phyloP scores from a whole-genome alignment of 2,797 vertebrate species.

The Acipenser ruthenus region DNA sequence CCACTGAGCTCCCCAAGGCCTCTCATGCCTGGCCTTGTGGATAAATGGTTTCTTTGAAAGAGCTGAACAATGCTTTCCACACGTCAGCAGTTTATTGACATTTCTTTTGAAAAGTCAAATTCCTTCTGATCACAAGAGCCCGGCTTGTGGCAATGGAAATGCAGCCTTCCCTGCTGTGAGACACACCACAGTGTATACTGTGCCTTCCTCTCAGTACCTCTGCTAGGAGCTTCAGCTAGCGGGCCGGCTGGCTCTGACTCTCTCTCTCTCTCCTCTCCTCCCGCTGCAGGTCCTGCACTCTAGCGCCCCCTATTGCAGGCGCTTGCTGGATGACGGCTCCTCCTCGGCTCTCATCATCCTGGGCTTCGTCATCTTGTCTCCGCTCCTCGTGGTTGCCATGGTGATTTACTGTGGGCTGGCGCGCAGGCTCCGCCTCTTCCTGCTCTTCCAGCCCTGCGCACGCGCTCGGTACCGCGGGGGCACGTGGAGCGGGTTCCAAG shows the following conservation, averaged over 20 bases:
- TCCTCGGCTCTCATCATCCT: conserved; percentile 87
- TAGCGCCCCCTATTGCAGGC: conserved; percentile 56
- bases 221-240: not conserved
- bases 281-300: conserved; percentile 53
- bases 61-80: no score
- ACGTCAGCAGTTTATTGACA: not conserved
- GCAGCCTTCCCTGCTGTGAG: not conserved
- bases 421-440: conserved; percentile 63
- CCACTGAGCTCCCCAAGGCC: no score
- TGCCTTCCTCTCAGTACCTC: not conserved
- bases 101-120: not conserved
- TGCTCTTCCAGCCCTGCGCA: conserved; percentile 59
- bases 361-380: conserved; percentile 89
- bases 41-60: no score
- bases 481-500: conserved; percentile 30
- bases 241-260: conserved; percentile 17
- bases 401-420: conserved; percentile 74
- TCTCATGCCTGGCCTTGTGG: no score
- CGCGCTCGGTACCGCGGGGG: conserved; percentile 62
- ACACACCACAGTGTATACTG: not conserved
- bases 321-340: conserved; percentile 81
- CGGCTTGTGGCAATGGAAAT: not conserved
- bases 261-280: conserved; percentile 36
- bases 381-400: conserved; percentile 79
- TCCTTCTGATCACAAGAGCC: not conserved